These are phyloP conservation scores for Megaustenia siamemsis DNA, from an alignment of 2,888 invertebrate species.

Conservation along the genomic window DNA sequence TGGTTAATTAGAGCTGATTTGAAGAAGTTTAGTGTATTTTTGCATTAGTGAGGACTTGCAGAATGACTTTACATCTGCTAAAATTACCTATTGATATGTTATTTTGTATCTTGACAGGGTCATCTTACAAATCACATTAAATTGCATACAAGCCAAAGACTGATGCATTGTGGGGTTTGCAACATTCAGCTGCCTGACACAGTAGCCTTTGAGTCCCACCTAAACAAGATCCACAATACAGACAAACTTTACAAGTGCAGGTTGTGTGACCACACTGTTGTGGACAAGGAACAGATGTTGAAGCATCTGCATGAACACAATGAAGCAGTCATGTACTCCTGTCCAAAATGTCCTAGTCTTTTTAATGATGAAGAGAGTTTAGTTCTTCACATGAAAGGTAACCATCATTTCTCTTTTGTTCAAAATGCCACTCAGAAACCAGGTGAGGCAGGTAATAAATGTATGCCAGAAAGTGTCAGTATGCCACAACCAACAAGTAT, in stretches of 20 bases:
- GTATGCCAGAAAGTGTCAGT: background rate
- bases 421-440: background rate
- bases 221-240: constrained; percentile 67
- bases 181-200: constrained; percentile 50
- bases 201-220: constrained; percentile 62
- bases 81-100: background rate
- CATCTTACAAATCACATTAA: constrained; percentile 78
- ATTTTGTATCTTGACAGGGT: constrained; percentile 58
- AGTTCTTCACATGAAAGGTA: constrained; percentile 43
- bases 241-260: constrained; percentile 74
- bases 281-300: constrained; percentile 65
- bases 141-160: constrained; percentile 67
- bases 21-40: too few species aligned
- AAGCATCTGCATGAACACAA: constrained; percentile 64
- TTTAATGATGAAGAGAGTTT: constrained; percentile 42
- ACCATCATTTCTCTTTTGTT: constrained; percentile 37
- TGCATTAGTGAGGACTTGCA: background rate
- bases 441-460: background rate
- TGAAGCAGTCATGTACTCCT: constrained; percentile 52
- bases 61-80: too few species aligned
- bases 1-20: too few species aligned
- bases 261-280: constrained; percentile 70
- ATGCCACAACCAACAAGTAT: constrained; percentile 63
- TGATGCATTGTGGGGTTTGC: constrained; percentile 42
- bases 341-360: constrained; percentile 52